Conservation (phyloP, 2,797 vertebrate genomes). For the Microctenopoma lineatum region DNA sequence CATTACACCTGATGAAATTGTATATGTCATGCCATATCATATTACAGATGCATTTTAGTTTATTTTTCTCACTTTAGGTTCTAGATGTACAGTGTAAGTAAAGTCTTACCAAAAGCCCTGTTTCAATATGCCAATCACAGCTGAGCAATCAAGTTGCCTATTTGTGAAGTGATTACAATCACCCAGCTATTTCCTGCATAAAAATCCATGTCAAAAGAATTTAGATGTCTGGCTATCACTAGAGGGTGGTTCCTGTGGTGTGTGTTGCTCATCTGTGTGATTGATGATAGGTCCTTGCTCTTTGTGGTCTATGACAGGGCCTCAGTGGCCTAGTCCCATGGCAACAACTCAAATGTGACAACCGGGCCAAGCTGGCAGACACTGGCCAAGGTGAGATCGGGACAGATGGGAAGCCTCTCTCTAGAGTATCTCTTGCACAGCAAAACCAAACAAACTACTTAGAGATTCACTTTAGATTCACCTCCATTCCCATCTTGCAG, state of each 20-base stretch:
- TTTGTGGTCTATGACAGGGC: conserved; percentile 72
- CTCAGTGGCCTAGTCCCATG: conserved; percentile 72
- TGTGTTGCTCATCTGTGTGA: conserved; percentile 74
- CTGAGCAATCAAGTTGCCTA: conserved; percentile 22
- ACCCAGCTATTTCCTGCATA: conserved; percentile 18
- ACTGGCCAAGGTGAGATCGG: conserved; percentile 77
- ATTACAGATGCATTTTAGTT: conserved; percentile 26
- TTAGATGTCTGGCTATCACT: conserved; percentile 56
- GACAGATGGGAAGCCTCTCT: conserved; percentile 73
- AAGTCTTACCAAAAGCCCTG: conserved; percentile 8
- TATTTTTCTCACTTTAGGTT: conserved; percentile 21
- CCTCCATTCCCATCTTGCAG: conserved; percentile 36
- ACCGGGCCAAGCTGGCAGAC: conserved; percentile 68
- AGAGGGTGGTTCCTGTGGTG: conserved; percentile 52
- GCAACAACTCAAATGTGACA: conserved; percentile 79
- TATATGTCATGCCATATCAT: conserved; percentile 19
- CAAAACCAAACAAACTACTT: conserved; percentile 64
- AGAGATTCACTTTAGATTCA: conserved; percentile 70
- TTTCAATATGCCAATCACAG: conserved; percentile 14
- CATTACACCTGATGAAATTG: conserved; percentile 11
- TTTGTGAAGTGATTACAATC: conserved; percentile 42
- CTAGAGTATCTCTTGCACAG: conserved; percentile 60
- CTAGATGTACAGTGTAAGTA: neutral
- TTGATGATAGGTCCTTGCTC: conserved; percentile 75
- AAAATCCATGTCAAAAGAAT: conserved; percentile 53